phyloP scores from a whole-genome alignment of 1,140 invertebrate species.

The Teleogryllus occipitalis region DNA sequence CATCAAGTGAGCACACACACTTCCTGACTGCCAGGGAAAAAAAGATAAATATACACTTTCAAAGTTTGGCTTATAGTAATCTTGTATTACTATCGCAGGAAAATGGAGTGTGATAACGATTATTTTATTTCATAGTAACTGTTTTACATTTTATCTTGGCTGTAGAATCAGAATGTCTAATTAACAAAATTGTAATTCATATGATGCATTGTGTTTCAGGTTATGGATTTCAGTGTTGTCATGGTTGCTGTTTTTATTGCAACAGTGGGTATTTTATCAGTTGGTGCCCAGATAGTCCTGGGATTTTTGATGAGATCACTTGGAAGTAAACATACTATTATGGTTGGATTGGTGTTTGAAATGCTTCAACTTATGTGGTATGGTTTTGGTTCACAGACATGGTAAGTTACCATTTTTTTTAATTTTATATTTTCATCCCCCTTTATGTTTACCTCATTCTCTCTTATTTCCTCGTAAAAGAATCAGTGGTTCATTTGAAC shows the following conservation, averaged over 20 bases:
- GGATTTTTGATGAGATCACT: constrained; percentile 84
- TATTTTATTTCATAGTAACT: too few species aligned
- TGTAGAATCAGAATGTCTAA: not conserved
- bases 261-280: constrained; percentile 91
- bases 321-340: constrained; percentile 94
- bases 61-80: too few species aligned
- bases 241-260: constrained; percentile 98
- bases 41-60: too few species aligned
- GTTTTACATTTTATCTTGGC: not conserved
- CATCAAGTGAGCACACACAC: too few species aligned
- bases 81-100: too few species aligned
- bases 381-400: constrained; percentile 79
- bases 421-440: not conserved
- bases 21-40: too few species aligned
- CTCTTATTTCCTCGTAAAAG: too few species aligned
- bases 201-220: constrained; percentile 36
- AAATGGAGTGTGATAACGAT: too few species aligned
- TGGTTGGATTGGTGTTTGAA: constrained; percentile 92
- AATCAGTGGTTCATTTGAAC: too few species aligned
- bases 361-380: constrained; percentile 96
- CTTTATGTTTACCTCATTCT: too few species aligned
- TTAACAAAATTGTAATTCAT: not conserved
- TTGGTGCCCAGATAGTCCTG: constrained; percentile 86
- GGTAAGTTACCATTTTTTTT: constrained; percentile 43
- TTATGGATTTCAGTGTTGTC: constrained; percentile 91